Evolutionary conservation across 30 jellyfish, hydroid and myxozoan genomes (phyloP), one percentile per base, ranked within the genome.

Genomic region (Rhopilema esculentum): DNA sequence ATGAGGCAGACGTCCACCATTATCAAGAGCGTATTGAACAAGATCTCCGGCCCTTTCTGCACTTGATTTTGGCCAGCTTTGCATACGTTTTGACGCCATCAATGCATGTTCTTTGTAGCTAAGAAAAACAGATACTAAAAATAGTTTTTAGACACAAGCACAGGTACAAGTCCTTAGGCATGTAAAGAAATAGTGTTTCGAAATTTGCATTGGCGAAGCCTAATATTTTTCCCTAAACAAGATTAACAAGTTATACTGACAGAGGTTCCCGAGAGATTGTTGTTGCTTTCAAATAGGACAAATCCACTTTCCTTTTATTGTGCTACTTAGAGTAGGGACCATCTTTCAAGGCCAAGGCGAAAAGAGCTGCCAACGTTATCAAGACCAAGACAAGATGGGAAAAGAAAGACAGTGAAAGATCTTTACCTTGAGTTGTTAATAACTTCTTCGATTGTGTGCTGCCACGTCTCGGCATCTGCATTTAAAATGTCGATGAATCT

Each of bases 1-100:
- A 72, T 84, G 93, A 53, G 93, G 93, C 24, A 84, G 32, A 16
- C 87, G 77, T 19, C 93, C 93, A 0, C 93, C 93, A 62, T 84
- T 84, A 0, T 28, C 87, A 17, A 84, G 7, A 17, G 87, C 63
- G 65, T 84, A 84, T 72, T 84, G 84, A 12, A 84, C 65, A 51
- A 72, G 66, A 24, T 84, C 93, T 1, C 82, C 93, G 66, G 82
- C 75, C 21, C 27, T 67, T 33, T 66, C 73, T 8, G 50, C 62
- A 49, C 75, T 24, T 28, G 83, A 30, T 66, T 80, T 66, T 7
- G 74, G 73, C 75, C 90, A 48, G 33, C 83, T 81, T 49, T 63
- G 22, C 75, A 81, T 29, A 15, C 23, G 49, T 66, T 66, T 66
- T 25, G 83, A 66, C 0, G 81, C 61, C 17, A 49, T 81, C 64